These are phyloP conservation scores for Stegastes partitus DNA, from an alignment of 2,113 vertebrate genomes.

Conservation along the genomic window DNA sequence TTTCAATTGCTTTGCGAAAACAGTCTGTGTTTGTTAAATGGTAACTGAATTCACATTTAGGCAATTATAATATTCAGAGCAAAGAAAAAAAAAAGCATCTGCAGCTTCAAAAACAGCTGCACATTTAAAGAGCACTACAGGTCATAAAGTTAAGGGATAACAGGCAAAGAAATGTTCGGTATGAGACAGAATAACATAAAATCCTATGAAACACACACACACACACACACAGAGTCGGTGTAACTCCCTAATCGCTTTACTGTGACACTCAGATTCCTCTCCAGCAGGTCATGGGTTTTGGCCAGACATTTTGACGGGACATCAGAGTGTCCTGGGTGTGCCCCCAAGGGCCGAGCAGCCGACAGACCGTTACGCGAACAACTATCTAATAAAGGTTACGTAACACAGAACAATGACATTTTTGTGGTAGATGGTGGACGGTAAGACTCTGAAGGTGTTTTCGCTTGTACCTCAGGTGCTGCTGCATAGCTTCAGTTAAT, in stretches of 20 bases:
- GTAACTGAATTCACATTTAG: not conserved
- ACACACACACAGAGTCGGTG: not conserved
- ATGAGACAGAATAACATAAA: constrained; percentile 50
- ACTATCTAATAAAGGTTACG: constrained; percentile 6
- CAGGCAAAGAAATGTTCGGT: constrained; percentile 33
- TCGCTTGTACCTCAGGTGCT: not conserved
- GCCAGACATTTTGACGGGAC: constrained; percentile 51
- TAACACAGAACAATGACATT: not conserved
- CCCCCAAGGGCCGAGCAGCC: not conserved
- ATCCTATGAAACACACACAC: constrained; percentile 43
- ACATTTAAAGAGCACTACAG: not conserved
- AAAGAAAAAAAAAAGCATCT: constrained; percentile 13
- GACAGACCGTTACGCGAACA: not conserved
- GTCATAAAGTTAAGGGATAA: constrained; percentile 17
- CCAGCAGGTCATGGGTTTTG: constrained; percentile 53
- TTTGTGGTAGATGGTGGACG: not conserved
- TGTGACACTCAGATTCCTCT: constrained; percentile 50
- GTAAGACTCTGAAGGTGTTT: not conserved
- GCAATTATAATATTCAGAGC: constrained; percentile 8
- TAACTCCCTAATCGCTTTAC: constrained; percentile 56
- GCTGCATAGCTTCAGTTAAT: not conserved
- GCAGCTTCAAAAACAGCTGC: not conserved
- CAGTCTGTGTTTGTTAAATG: not conserved
- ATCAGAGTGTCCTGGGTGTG: constrained; percentile 16
- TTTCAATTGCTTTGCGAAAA: not conserved